Conservation (phyloP, 2,888 invertebrate species). For the Epinotia brunnichana region DNA sequence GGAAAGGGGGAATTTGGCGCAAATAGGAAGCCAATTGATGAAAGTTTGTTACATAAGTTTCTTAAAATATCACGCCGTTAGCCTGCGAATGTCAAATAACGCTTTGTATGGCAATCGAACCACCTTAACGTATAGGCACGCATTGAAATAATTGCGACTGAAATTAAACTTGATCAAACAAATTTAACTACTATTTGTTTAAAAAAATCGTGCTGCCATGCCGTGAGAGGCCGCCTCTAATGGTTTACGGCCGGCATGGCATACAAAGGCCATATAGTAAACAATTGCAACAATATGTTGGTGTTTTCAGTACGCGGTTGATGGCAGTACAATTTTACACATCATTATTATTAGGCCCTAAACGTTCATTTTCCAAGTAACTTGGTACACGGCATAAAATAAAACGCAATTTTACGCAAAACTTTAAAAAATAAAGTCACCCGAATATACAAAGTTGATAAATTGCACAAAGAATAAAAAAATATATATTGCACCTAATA, state of each 20-base stretch:
- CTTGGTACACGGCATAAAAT: not conserved
- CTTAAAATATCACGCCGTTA: no score
- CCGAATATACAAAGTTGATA: slow-evolving; percentile 23
- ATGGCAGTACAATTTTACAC: slow-evolving; percentile 3
- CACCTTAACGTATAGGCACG: no score
- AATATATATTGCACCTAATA: slow-evolving; percentile 41
- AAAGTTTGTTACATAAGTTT: no score
- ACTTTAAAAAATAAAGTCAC: slow-evolving; percentile 16
- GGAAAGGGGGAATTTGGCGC: no score
- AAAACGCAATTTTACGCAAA: not conserved
- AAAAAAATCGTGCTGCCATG: not conserved
- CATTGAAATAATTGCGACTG: not conserved
- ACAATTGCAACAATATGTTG: not conserved
- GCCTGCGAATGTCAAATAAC: no score
- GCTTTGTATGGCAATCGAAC: no score
- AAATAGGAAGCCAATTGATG: no score
- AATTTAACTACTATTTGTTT: no score
- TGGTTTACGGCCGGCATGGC: slow-evolving; percentile 8
- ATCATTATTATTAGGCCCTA: slow-evolving; percentile 13
- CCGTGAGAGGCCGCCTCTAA: no score
- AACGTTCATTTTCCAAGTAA: not conserved
- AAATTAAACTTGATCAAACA: no score
- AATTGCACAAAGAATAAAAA: slow-evolving; percentile 34
- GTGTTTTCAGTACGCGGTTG: not conserved
- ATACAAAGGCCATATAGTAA: not conserved